Conservation (phyloP, 2,888 invertebrate genomes). For the Merodon equestris region DNA sequence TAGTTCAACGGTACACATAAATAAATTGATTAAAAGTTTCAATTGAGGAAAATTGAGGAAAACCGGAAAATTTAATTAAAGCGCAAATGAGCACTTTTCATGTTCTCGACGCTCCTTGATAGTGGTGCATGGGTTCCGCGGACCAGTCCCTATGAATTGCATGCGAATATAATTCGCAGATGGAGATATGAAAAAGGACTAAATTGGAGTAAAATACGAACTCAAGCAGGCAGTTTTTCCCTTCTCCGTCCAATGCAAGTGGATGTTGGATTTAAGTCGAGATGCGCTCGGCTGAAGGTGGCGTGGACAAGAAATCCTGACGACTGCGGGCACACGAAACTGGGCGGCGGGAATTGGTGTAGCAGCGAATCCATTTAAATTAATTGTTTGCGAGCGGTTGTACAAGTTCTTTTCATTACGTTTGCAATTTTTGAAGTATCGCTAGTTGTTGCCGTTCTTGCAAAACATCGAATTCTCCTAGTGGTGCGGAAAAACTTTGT, state of each 20-base stretch:
- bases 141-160: conserved; percentile 1
- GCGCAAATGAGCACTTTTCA: conserved; percentile 59
- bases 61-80: conserved; percentile 62
- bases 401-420: conserved; percentile 60
- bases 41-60: conserved; percentile 61
- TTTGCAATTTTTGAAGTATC: conserved; percentile 48
- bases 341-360: conserved; percentile 15
- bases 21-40: conserved; percentile 69
- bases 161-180: conserved; percentile 21
- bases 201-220: conserved; percentile 27
- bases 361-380: conserved; percentile 60
- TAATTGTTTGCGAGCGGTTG: conserved; percentile 65
- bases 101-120: not conserved
- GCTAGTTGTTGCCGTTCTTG: not conserved
- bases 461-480: not conserved
- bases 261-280: conserved; percentile 13
- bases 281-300: too few species aligned
- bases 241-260: conserved; percentile 6
- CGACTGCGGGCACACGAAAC: not conserved
- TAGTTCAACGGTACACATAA: conserved; percentile 38
- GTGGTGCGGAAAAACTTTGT: too few species aligned
- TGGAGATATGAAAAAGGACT: too few species aligned
- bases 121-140: conserved; percentile 5
- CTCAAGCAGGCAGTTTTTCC: conserved; percentile 24
- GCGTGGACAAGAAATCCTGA: not conserved